phyloP scores from a whole-genome alignment of 2,113 vertebrate genomes.

The Siniperca chuatsi region DNA sequence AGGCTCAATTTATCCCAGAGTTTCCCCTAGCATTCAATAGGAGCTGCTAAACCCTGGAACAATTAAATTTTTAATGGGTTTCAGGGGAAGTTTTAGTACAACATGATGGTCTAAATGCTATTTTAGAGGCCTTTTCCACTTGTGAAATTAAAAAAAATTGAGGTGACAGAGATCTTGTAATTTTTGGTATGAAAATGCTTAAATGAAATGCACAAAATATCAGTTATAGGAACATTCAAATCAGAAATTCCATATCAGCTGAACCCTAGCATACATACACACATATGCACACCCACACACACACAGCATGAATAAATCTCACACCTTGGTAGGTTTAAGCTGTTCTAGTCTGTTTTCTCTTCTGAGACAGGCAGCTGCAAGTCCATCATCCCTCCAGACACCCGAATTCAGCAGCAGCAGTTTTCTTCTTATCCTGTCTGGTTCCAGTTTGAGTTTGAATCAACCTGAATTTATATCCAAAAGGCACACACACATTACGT shows the following conservation, averaged over 20 bases:
- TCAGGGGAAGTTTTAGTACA: constrained; percentile 38
- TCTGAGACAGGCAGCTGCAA: constrained; percentile 63
- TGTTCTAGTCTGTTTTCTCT: constrained; percentile 59
- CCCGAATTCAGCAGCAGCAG: constrained; percentile 32
- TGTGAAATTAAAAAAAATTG: background rate
- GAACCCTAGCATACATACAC: constrained; percentile 35
- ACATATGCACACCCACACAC: constrained; percentile 7
- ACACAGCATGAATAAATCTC: constrained; percentile 64
- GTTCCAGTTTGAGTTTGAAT: constrained; percentile 46
- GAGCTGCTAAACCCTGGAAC: constrained; percentile 34
- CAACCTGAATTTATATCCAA: constrained; percentile 45
- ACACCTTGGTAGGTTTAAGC: constrained; percentile 74
- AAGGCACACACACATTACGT: background rate
- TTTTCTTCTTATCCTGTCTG: constrained; percentile 48
- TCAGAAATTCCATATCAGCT: constrained; percentile 47
- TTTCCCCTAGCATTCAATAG: constrained; percentile 30
- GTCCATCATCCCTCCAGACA: constrained; percentile 67
- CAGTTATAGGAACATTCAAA: constrained; percentile 5
- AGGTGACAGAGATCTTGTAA: constrained; percentile 7
- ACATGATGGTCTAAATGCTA: constrained; percentile 19
- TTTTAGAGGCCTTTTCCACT: constrained; percentile 11
- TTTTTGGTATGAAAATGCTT: constrained; percentile 20
- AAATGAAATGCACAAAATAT: constrained; percentile 31
- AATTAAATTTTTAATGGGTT: constrained; percentile 55
- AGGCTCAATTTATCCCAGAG: constrained; percentile 35